Base-by-base conservation (phyloP, 2,113 vertebrate species). In the Microcebus ravelobensis region DNA sequence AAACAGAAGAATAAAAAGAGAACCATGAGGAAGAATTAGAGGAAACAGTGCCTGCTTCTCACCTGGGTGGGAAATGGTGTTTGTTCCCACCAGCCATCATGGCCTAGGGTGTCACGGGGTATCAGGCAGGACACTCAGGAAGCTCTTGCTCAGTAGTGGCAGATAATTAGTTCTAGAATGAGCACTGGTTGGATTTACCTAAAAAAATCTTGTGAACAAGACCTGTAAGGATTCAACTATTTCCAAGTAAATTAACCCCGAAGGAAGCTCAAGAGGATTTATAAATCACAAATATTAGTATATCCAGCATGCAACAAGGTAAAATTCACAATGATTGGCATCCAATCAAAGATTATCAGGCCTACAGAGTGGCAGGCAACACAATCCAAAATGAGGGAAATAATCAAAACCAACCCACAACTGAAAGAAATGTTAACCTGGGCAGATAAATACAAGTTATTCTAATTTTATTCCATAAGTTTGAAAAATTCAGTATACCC, bases 191-290 rank as follows among this genome's bases (percentile, higher is more conserved):
- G 70, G 29, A 83, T 71, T 59, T 90, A 29, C 36, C 34, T 68
- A 65, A 74, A 68, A 57, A 82, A 87, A 20, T 25, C 34, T 77
- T 86, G 52, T 48, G 39, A 65, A 52, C 79, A 92, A 80, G 45
- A 48, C 3, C n/a, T 50, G 29, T 91, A 39, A 90, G 20, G 67
- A 87, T 87, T 48, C 90, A 92, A 73, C 45, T 67, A 6, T 95
- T 90, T 83, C 55, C 57, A 89, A 80, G 27, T 52, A 77, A 95
- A 15, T 63, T 27, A 81, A 71, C 34, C 23, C 18, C 77, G 55
- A 87, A 92, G 5, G 79, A 90, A 83, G 23, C 42, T 92, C 74
- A 77, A 86, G 81, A 81, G 34, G 59, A 77, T 82, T 89, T 89
- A 91, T 7, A 83, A 79, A 90, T 86, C 71, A 89, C 52, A 76